Evolutionary conservation across 2,797 vertebrate genomes (phyloP), one percentile per base, ranked within the genome.

Genomic region (Phataginus tricuspis): DNA sequence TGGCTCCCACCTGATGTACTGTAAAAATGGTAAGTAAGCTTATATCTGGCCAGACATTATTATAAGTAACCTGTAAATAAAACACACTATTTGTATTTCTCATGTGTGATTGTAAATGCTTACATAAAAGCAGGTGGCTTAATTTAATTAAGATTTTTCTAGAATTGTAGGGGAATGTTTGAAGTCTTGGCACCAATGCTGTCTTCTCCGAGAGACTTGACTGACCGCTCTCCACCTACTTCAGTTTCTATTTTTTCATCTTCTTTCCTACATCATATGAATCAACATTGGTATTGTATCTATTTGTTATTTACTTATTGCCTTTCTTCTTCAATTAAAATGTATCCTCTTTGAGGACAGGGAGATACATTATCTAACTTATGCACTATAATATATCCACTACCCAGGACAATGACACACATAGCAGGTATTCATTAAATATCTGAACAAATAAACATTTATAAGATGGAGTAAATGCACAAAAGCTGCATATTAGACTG

Each of bases 321-420:
- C 3, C 9, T 69, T 82, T 92, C 5, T 82, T 2, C 2, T 66
- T 39, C 10, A 93, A 23, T n/a, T 94, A 77, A 80, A 79, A 74
- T 53, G 18, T 63, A 75, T 66, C 25, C 39, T 53, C 25, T 77
- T 66, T 71, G 13, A 53, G 23, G 23, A 25, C 19, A 68, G 7
- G 39, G 8, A 57, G 4, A 66, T 11, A 34, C 2, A 4, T n/a
- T 10, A n/a, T 19, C 27, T 59, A n/a, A 77, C 18, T 51, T 59
- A 51, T 6, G 5, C 0, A 15, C 4, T 53, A 29, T 1, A 13
- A 11, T 42, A 31, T 27, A 42, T 4, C 1, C 4, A 5, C 42
- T 90, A 7, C 7, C 8, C 31, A 71, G 19, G 5, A 51, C 8
- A 89, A 13, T 57, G 29, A n/a, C n/a, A 25, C 34, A 74, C 27